Conservation (phyloP, 2,113 vertebrate genomes). For the Saimiri boliviensis region DNA sequence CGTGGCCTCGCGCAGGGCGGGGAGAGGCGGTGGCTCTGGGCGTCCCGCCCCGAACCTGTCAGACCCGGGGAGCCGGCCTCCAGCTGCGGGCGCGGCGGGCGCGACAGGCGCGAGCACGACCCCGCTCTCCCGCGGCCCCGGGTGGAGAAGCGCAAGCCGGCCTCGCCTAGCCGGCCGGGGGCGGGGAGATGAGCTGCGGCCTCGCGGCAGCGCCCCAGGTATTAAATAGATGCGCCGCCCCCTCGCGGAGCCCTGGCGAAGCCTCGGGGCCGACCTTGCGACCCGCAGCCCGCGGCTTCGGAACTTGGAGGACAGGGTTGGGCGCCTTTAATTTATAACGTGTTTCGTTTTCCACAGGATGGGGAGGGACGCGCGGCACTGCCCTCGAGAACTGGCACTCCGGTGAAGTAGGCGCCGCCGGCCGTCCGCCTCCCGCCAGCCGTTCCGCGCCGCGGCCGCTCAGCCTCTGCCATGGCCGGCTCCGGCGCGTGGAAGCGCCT, state of each 20-base stretch:
- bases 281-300: neutral
- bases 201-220: slow-evolving; percentile 39
- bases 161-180: neutral
- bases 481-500: slow-evolving; percentile 87
- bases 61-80: neutral
- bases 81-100: neutral
- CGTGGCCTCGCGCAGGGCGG: slow-evolving; percentile 39
- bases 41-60: slow-evolving; percentile 35
- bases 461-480: slow-evolving; percentile 86
- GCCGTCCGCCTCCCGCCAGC: neutral
- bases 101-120: neutral
- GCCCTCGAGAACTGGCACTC: neutral
- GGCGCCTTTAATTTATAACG: neutral
- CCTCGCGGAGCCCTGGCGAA: neutral
- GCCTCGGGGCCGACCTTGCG: neutral
- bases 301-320: slow-evolving; percentile 2
- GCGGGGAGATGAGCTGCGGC: slow-evolving; percentile 42
- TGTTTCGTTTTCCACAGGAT: neutral
- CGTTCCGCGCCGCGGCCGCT: neutral
- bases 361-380: slow-evolving; percentile 28
- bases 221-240: neutral
- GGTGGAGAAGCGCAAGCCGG: neutral
- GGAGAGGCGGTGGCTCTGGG: neutral
- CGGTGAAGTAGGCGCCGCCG: slow-evolving; percentile 46
- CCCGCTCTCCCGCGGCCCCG: neutral